Conservation (phyloP, 2,113 vertebrate genomes). For the Oenanthe oenanthe region DNA sequence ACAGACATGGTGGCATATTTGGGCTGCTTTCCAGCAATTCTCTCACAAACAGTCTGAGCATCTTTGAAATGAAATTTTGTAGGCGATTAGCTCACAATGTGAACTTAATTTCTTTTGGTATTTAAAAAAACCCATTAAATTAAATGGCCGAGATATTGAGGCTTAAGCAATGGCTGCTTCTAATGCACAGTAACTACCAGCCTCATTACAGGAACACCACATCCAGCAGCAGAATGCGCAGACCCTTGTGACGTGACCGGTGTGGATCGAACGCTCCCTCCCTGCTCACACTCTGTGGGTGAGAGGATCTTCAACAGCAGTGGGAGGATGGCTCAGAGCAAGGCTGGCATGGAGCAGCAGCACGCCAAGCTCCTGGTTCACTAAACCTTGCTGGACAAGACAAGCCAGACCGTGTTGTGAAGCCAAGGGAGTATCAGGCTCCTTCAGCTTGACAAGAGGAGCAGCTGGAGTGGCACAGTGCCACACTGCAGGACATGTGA, state of each 20-base stretch:
- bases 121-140: constrained; percentile 70
- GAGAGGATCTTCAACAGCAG: background rate
- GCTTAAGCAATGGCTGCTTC: constrained; percentile 63
- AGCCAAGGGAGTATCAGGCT: background rate
- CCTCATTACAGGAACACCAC: constrained; percentile 33
- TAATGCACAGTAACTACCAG: constrained; percentile 50
- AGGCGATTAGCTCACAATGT: constrained; percentile 70
- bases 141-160: constrained; percentile 69
- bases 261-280: background rate
- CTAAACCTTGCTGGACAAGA: background rate
- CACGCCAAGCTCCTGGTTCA: background rate
- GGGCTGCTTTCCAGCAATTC: constrained; percentile 13
- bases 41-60: constrained; percentile 59
- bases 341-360: background rate
- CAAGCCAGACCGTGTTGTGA: background rate
- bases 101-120: constrained; percentile 74
- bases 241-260: background rate
- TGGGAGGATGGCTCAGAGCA: background rate
- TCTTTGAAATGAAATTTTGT: constrained; percentile 71
- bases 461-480: background rate
- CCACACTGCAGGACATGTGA: background rate
- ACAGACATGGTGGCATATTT: background rate
- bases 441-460: background rate
- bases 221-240: background rate
- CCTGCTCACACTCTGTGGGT: background rate